Base-by-base conservation (phyloP, 2,797 vertebrate genomes). In the Pelodytes ibericus region DNA sequence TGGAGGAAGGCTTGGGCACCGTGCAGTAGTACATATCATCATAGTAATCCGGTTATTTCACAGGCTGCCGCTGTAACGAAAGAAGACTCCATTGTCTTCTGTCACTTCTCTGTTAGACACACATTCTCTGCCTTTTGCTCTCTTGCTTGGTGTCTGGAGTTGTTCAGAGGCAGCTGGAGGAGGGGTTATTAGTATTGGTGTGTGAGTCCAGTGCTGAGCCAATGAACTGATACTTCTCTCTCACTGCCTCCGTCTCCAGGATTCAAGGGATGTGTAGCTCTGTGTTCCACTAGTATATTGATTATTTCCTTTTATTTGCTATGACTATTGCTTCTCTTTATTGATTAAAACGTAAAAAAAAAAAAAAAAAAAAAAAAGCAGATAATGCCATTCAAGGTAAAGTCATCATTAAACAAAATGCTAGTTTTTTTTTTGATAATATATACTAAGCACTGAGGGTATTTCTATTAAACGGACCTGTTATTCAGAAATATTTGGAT, bases 211-310 rank as follows among this genome's bases (percentile, higher is more conserved):
- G 3, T 41, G 57, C 3, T 20, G 30, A 16, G 33, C 67, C 3
- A 39, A 36, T 39, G 26, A 9, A 16, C 27, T 58, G 41, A 30
- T 22, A 47, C 39, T 51, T 63, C 61, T 49, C 47, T 29, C 57
- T 69, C 49, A 26, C 66, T 25, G 60, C 53, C 71, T 73, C 71
- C 71, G 61, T 36, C 71, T 74, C 41, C 71, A 58, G 71, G 71
- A 30, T 58, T 65, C 1, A 27, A 16, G 56, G 26, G 6, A n/a
- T 27, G 2, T 6, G 49, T 8, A 53, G 49, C 41, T 49, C 49
- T 22, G n/a, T 20, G n/a, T 24, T 53, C 49, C 16, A 7, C 22
- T 53, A 5, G 20, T 53, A 20, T 20, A 53, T n/a, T 24, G 49
- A n/a, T 36, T 36, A 4, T 36, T 10, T 36, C 10, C 10, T 36